Evolutionary conservation across 2,113 vertebrate species (phyloP).

Genomic region (Tychaedon coryphoeus): DNA sequence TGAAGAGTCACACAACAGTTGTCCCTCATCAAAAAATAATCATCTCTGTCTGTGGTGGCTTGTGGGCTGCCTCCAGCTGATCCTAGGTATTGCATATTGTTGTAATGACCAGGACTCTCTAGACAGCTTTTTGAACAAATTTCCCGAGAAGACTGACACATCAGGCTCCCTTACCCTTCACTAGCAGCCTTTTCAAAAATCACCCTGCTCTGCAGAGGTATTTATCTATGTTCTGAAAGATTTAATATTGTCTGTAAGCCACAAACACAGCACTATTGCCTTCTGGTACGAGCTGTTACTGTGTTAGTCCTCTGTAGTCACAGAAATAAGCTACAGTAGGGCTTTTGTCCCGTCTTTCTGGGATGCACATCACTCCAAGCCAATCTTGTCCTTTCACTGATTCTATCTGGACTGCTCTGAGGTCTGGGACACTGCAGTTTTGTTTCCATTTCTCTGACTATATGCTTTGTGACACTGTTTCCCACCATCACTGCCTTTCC

Average conservation of each 20-base stretch:
- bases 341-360: slow-evolving; percentile 38
- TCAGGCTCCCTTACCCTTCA: background rate
- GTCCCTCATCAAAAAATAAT: background rate
- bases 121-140: background rate
- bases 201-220: background rate
- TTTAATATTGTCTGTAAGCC: background rate
- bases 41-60: background rate
- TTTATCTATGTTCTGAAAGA: background rate
- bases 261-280: background rate
- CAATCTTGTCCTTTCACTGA: slow-evolving; percentile 4
- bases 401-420: background rate
- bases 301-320: slow-evolving; percentile 12
- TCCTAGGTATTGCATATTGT: background rate
- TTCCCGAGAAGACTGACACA: background rate
- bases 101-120: background rate
- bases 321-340: slow-evolving; percentile 14
- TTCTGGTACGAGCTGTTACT: slow-evolving; percentile 37
- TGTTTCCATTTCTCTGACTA: slow-evolving; percentile 57
- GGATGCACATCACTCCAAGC: background rate
- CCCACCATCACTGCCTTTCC: background rate
- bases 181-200: background rate
- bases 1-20: background rate
- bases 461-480: slow-evolving; percentile 32
- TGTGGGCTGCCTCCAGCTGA: background rate
- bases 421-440: slow-evolving; percentile 45